Evolutionary conservation across 2,888 invertebrate species (phyloP), one percentile per base, ranked within the genome.

Genomic region (Calliopum simillimum): DNA sequence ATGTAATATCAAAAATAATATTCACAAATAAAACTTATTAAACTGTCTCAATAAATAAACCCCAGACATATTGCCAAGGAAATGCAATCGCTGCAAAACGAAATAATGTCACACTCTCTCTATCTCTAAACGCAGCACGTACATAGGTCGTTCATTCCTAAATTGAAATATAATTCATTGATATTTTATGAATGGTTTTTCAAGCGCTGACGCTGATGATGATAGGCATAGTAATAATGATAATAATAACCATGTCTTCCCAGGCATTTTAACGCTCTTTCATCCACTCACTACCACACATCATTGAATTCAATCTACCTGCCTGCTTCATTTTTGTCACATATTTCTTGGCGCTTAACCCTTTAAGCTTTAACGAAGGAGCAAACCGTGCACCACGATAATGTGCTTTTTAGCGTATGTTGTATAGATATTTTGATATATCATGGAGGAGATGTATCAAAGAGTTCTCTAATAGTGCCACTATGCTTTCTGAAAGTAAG

Each of bases 121-220:
- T n/a, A n/a, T n/a, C n/a, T n/a, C n/a, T n/a, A n/a, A n/a, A 23
- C 11, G 1, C 2, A n/a, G 58, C 41, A 58, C 58, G 58, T 58
- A 11, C 58, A 33, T 5, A 8, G 23, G 19, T 21, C 61, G 61
- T 61, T 46, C 12, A n/a, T 3, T 53, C n/a, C n/a, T 14, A 64
- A 64, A 64, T 53, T 64, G 64, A 64, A 64, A 64, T 49, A 51
- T 64, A 51, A 64, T 64, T 64, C 64, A 64, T 64, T 51, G 64
- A 43, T 64, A 53, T 51, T 63, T 63, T 49, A 47, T 23, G 53
- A 16, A 14, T 64, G 33, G 33, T 51, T 51, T 41, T 21, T 4
- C 56, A 23, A 21, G 21, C 14, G 33, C 14, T 53, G 23, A 46
- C 46, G 46, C 19, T 44, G 16, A 61, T 21, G 44, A 21, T 59